Evolutionary conservation across 2,888 invertebrate genomes (phyloP).

Genomic region (Subacronicta megacephala): DNA sequence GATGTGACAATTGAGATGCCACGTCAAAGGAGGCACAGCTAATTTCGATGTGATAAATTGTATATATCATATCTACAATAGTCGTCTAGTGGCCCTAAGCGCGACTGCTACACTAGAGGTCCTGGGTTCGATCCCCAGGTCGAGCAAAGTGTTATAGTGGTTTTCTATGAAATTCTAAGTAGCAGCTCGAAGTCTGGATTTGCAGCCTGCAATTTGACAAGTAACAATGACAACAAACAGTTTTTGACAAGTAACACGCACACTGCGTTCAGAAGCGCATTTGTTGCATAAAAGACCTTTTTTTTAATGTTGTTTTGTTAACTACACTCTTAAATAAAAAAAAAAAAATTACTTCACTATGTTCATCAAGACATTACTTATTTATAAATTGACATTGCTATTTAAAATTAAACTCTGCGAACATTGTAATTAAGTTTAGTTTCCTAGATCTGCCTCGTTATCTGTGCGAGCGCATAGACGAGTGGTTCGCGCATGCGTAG

Average conservation of each 20-base stretch:
- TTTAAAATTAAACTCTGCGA: slow-evolving; percentile 9
- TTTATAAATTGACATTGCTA: slow-evolving; percentile 24
- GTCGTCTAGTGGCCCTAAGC: too few species aligned
- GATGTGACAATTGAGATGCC: too few species aligned
- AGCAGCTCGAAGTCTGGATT: too few species aligned
- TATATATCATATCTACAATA: too few species aligned
- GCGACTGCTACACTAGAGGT: too few species aligned
- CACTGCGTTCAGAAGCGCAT: background rate
- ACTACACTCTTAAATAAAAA: slow-evolving; percentile 23
- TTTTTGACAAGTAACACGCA: too few species aligned
- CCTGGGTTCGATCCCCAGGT: too few species aligned
- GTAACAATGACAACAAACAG: background rate
- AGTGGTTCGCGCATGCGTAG: slow-evolving; percentile 39
- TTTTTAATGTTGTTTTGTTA: too few species aligned
- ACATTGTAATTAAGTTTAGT: slow-evolving; percentile 16
- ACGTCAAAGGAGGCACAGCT: too few species aligned
- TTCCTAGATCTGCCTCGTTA: slow-evolving; percentile 6
- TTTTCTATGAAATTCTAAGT: too few species aligned
- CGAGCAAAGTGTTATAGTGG: too few species aligned
- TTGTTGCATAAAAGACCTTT: background rate
- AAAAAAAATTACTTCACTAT: slow-evolving; percentile 38
- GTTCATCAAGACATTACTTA: slow-evolving; percentile 44
- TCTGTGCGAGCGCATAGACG: slow-evolving; percentile 36
- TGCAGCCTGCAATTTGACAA: background rate
- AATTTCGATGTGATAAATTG: too few species aligned